These are phyloP conservation scores for Parotocinclus haroldoi DNA, from an alignment of 2,797 vertebrate genomes.

Conservation along the genomic window DNA sequence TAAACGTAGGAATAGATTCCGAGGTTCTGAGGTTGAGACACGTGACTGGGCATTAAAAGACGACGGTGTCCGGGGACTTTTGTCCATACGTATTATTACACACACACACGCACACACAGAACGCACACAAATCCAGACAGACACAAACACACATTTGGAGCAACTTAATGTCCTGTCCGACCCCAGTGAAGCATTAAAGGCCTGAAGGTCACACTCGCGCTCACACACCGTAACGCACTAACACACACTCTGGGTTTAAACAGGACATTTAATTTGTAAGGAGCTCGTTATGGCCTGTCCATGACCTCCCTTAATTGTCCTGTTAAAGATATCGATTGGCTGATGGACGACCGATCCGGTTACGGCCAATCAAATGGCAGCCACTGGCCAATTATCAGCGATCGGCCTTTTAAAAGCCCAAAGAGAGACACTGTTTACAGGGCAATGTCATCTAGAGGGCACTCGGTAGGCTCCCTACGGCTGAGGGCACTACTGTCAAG, in stretches of 20 bases:
- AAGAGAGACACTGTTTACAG: conserved; percentile 41
- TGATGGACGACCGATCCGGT: conserved; percentile 67
- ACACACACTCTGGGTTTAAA: conserved; percentile 65
- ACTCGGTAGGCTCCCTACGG: neutral
- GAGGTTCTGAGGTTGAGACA: too few species aligned
- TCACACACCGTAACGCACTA: conserved; percentile 47
- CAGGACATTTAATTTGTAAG: conserved; percentile 78
- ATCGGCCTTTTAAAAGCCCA: conserved; percentile 62
- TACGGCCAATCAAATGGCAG: conserved; percentile 57
- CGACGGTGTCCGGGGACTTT: too few species aligned
- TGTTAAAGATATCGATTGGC: conserved; percentile 76
- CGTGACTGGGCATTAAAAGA: too few species aligned
- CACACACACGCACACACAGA: too few species aligned
- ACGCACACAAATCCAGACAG: too few species aligned
- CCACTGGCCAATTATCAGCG: conserved; percentile 62
- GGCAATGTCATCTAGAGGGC: conserved; percentile 67
- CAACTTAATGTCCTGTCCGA: conserved; percentile 62
- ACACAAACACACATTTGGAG: conserved; percentile 38
- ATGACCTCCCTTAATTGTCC: conserved; percentile 80
- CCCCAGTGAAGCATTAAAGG: conserved; percentile 69
- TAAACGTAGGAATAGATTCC: too few species aligned
- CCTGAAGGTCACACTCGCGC: conserved; percentile 68
- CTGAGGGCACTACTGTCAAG: neutral
- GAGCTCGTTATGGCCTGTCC: conserved; percentile 70
- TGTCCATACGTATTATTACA: too few species aligned